Evolutionary conservation across 2,888 invertebrate genomes (phyloP).

Genomic region (Plutella xylostella): DNA sequence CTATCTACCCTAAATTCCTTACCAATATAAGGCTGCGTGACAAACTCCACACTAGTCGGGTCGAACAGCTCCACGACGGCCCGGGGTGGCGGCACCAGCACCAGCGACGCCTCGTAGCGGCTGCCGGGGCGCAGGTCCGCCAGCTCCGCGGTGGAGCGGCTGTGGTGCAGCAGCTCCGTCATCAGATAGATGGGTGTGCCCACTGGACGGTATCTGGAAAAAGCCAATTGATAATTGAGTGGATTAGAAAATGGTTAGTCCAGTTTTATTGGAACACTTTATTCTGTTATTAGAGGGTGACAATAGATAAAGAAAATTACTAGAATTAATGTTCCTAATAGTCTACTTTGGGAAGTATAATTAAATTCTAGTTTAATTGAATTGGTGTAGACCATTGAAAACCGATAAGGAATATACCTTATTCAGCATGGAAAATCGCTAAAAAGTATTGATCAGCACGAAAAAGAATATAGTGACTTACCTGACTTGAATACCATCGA

Average conservation of each 20-base stretch:
- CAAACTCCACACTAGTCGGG: slow-evolving; percentile 76
- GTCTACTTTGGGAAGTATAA: too few relatives aligned
- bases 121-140: slow-evolving; percentile 82
- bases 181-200: slow-evolving; percentile 87
- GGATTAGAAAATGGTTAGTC: neutral
- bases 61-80: slow-evolving; percentile 84
- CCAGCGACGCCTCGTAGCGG: slow-evolving; percentile 85
- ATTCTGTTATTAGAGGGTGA: too few relatives aligned
- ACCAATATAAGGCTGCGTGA: slow-evolving; percentile 78
- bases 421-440: too few relatives aligned
- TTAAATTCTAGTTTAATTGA: too few relatives aligned
- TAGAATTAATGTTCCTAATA: too few relatives aligned
- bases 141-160: slow-evolving; percentile 81
- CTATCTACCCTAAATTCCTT: too few relatives aligned
- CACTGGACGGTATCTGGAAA: slow-evolving; percentile 79
- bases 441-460: too few relatives aligned
- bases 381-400: too few relatives aligned
- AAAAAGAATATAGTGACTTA: slow-evolving; percentile 23
- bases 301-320: too few relatives aligned
- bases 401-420: too few relatives aligned
- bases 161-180: slow-evolving; percentile 85
- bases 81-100: slow-evolving; percentile 85
- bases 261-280: too few relatives aligned
- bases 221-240: neutral
- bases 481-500: slow-evolving; percentile 87